phyloP scores from a whole-genome alignment of 1,140 invertebrate species.

The Gyrodactylus bullatarudis region DNA sequence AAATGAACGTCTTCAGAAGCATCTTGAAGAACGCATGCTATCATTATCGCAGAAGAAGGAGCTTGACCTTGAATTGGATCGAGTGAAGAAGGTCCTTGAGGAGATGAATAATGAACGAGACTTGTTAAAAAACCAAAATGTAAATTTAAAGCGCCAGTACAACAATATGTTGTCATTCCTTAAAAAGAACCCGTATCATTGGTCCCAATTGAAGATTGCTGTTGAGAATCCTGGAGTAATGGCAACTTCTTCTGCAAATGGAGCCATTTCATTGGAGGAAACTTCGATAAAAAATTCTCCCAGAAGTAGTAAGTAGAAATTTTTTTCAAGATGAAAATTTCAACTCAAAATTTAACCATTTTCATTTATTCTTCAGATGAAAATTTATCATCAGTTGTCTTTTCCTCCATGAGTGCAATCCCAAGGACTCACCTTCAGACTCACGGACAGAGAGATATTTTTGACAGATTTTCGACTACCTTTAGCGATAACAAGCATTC shows the following conservation, averaged over 20 bases:
- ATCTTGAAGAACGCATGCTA: conserved; percentile 91
- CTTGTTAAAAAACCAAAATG: conserved; percentile 3
- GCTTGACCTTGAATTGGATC: conserved; percentile 68
- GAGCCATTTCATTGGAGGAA: too few species aligned
- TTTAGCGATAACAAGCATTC: too few species aligned
- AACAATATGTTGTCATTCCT: background rate
- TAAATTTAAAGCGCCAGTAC: background rate
- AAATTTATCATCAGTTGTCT: too few species aligned
- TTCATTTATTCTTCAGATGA: too few species aligned
- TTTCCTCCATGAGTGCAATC: background rate
- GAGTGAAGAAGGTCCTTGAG: conserved; percentile 60
- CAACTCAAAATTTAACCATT: too few species aligned
- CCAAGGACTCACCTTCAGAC: background rate
- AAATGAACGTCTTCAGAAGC: conserved; percentile 80
- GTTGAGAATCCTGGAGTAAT: too few species aligned
- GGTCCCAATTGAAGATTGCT: background rate
- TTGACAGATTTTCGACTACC: conserved; percentile 9
- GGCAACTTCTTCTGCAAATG: too few species aligned
- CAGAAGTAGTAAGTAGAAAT: too few species aligned
- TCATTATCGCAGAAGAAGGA: conserved; percentile 86
- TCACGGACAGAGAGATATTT: conserved; percentile 12
- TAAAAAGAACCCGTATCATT: background rate
- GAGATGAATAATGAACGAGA: conserved; percentile 53
- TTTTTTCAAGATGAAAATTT: too few species aligned
- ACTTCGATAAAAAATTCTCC: too few species aligned